Conservation (phyloP, 2,888 invertebrate species). For the Neoscelio sp. region DNA sequence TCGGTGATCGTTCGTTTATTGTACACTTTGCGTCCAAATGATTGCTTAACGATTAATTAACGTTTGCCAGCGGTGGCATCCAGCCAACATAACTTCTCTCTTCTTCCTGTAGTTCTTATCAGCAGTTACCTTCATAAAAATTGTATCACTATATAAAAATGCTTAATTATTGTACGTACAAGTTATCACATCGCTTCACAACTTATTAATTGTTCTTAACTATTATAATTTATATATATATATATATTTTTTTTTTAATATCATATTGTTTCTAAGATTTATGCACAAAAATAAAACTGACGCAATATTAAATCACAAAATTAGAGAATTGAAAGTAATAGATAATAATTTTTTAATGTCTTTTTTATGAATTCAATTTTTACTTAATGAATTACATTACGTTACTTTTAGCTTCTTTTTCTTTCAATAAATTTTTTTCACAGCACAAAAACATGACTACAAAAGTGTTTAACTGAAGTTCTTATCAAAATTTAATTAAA, state of each 20-base stretch:
- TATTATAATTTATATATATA: no score
- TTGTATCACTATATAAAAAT: constrained; percentile 3
- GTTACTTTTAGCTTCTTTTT: no score
- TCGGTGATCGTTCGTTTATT: constrained; percentile 60
- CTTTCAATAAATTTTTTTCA: no score
- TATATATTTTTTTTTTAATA: no score
- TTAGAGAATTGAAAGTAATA: no score
- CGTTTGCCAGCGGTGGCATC: constrained; percentile 37
- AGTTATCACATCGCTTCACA: neutral
- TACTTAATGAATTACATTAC: no score
- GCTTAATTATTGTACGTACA: neutral
- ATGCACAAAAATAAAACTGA: no score
- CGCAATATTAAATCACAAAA: no score
- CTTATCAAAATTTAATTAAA: constrained; percentile 45
- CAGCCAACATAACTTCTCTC: constrained; percentile 31
- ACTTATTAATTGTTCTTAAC: no score
- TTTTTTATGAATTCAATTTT: no score
- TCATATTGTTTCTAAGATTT: no score
- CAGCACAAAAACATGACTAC: constrained; percentile 6
- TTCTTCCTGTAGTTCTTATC: constrained; percentile 25
- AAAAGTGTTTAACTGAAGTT: constrained; percentile 11
- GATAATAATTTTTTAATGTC: no score
- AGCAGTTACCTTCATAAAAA: constrained; percentile 23
- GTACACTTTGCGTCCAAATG: constrained; percentile 48
- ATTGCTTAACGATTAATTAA: constrained; percentile 64